A percentile compares a stretch with the other conserved stretches of the same genome.
Conservation (phyloP, 2,888 invertebrate species). For the Bombylius discolor region DNA sequence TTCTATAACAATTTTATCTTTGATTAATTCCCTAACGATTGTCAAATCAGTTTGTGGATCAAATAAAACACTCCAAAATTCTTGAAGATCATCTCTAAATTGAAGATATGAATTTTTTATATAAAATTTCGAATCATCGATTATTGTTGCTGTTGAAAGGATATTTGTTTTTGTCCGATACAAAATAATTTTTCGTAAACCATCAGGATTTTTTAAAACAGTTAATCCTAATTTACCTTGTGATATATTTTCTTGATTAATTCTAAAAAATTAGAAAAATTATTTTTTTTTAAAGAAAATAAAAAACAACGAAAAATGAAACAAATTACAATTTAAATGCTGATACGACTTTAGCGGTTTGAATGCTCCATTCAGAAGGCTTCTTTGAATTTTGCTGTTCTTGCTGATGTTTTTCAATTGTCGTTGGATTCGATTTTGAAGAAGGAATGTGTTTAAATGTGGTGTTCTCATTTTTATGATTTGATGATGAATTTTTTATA, state of each 20-base stretch:
- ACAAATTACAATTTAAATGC: constrained; percentile 19
- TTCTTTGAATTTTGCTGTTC: neutral
- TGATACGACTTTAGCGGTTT: constrained; percentile 22
- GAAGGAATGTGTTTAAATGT: constrained; percentile 21
- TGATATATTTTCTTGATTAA: constrained; percentile 23
- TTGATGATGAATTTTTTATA: constrained; percentile 1
- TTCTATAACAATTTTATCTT: neutral
- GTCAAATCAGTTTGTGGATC: constrained; percentile 23
- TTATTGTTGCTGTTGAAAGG: constrained; percentile 19
- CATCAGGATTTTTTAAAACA: constrained; percentile 27
- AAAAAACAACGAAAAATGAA: no score
- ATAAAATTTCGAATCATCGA: constrained; percentile 13
- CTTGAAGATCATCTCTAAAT: constrained; percentile 39
- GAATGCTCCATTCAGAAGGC: constrained; percentile 16
- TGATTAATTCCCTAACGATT: constrained; percentile 26
- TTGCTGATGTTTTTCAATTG: neutral
- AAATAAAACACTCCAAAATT: constrained; percentile 45
- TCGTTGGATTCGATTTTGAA: constrained; percentile 7
- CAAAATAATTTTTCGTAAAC: constrained; percentile 19
- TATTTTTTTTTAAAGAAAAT: neutral
- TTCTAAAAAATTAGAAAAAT: constrained; percentile 17
- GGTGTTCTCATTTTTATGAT: constrained; percentile 9
- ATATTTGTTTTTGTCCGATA: constrained; percentile 23
- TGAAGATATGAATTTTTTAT: constrained; percentile 22
- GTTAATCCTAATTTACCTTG: constrained; percentile 38